Percentiles rank a stretch among this genome's conserved stretches.
Conservation (phyloP, 2,113 vertebrate genomes). For the Thymallus thymallus region DNA sequence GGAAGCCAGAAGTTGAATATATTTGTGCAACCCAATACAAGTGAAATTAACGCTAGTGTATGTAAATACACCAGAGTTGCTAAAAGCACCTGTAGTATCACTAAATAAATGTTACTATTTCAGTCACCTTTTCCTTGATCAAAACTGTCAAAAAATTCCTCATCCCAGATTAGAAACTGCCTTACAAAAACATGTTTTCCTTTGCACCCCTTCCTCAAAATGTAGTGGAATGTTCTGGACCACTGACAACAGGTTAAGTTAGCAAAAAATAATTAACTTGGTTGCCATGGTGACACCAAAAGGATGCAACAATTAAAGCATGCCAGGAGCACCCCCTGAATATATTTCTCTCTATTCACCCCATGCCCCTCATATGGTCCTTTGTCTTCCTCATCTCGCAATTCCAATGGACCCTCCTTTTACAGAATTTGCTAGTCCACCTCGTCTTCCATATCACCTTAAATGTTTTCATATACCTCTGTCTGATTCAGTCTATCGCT, state of each 20-base stretch:
- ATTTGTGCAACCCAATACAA: too few species aligned
- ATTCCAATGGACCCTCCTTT: constrained; percentile 28
- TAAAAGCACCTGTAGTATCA: too few species aligned
- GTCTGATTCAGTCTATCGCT: constrained; percentile 44
- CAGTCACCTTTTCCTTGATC: background rate
- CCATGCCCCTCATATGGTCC: constrained; percentile 17
- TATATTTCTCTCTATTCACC: constrained; percentile 21
- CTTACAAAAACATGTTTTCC: background rate
- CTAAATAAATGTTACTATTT: too few species aligned
- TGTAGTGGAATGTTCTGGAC: constrained; percentile 55
- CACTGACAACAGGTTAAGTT: constrained; percentile 33
- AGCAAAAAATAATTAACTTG: constrained; percentile 56
- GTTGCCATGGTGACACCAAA: constrained; percentile 56
- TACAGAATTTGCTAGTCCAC: background rate
- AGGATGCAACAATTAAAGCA: constrained; percentile 49
- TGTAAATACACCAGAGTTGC: too few species aligned
- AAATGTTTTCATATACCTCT: constrained; percentile 32
- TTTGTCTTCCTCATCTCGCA: constrained; percentile 13
- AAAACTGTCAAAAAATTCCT: background rate
- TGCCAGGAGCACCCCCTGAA: constrained; percentile 47
- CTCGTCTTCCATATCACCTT: constrained; percentile 13
- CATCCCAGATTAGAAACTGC: background rate
- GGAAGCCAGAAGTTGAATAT: too few species aligned
- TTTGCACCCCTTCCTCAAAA: constrained; percentile 9
- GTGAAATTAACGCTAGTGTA: too few species aligned